phyloP scores from a whole-genome alignment of 2,113 vertebrate genomes.

The Lichenostomus cassidix region DNA sequence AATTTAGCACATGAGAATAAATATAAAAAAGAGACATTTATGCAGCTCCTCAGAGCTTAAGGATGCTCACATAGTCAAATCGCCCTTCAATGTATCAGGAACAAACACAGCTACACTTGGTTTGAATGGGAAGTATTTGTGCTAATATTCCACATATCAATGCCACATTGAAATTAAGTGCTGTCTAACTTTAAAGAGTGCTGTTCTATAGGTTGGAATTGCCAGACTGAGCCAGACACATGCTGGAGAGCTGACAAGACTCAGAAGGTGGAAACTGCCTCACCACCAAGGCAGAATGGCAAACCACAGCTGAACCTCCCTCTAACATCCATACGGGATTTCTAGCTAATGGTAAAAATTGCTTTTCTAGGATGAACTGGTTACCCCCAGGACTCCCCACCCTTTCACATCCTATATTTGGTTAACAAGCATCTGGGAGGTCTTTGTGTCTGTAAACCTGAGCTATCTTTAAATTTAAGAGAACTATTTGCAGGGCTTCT shows the following conservation, averaged over 20 bases:
- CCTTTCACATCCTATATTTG: background rate
- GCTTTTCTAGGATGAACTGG: background rate
- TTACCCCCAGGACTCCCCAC: background rate
- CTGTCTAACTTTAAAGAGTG: background rate
- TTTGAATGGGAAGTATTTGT: background rate
- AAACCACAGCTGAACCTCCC: background rate
- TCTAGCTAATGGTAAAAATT: background rate
- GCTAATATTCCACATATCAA: background rate
- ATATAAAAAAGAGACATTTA: background rate
- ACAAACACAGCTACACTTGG: background rate
- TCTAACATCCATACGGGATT: background rate
- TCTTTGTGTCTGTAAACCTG: background rate
- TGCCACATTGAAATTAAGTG: background rate
- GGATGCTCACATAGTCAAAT: fast-evolving
- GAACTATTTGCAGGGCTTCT: background rate
- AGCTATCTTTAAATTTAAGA: background rate
- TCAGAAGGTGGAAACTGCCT: background rate
- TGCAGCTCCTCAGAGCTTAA: background rate
- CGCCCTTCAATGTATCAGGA: background rate
- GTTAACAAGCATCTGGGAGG: background rate
- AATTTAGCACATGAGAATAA: background rate
- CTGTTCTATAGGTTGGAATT: background rate
- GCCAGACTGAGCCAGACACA: background rate
- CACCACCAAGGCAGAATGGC: background rate
- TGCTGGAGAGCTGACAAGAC: background rate